Conservation (phyloP, 2,888 invertebrate species). For the Netelia melanura region DNA sequence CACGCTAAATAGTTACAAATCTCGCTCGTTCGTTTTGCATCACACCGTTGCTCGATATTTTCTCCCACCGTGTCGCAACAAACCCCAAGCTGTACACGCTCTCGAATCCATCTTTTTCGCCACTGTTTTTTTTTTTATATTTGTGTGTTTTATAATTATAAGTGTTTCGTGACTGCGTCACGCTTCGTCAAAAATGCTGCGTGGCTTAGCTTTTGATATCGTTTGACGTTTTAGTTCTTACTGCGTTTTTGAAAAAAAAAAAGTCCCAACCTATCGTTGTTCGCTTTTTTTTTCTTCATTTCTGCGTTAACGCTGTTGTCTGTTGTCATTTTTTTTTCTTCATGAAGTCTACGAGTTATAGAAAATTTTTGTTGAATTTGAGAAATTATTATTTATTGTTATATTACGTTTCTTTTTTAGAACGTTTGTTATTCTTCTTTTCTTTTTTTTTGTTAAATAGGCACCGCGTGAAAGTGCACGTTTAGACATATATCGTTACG, state of each 20-base stretch:
- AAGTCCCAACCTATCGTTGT: too few relatives aligned
- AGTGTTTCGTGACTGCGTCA: slow-evolving; percentile 63
- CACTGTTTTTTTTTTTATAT: slow-evolving; percentile 46
- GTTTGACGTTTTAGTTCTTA: slow-evolving; percentile 41
- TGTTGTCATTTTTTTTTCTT: slow-evolving; percentile 3
- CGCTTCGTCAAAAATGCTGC: slow-evolving; percentile 68
- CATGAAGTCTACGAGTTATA: not conserved
- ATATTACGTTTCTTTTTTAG: slow-evolving; percentile 4
- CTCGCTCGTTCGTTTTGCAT: slow-evolving; percentile 39
- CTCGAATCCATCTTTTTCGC: slow-evolving; percentile 11
- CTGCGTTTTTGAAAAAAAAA: slow-evolving; percentile 13
- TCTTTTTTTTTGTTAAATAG: not conserved
- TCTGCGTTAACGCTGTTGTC: slow-evolving; percentile 42
- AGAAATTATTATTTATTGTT: slow-evolving; percentile 11
- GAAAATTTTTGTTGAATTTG: not conserved
- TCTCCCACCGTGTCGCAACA: slow-evolving; percentile 23
- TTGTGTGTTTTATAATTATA: slow-evolving; percentile 56
- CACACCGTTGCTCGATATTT: slow-evolving; percentile 39
- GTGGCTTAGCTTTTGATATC: slow-evolving; percentile 67
- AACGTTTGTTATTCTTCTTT: not conserved
- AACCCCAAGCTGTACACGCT: slow-evolving; percentile 32
- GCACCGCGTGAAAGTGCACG: slow-evolving; percentile 32
- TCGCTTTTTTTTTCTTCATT: slow-evolving; percentile 39
- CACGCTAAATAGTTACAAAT: slow-evolving; percentile 3
- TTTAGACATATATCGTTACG: slow-evolving; percentile 4